These are phyloP conservation scores for Diachrysia chrysitis DNA, from an alignment of 2,888 invertebrate genomes.

Conservation along the genomic window DNA sequence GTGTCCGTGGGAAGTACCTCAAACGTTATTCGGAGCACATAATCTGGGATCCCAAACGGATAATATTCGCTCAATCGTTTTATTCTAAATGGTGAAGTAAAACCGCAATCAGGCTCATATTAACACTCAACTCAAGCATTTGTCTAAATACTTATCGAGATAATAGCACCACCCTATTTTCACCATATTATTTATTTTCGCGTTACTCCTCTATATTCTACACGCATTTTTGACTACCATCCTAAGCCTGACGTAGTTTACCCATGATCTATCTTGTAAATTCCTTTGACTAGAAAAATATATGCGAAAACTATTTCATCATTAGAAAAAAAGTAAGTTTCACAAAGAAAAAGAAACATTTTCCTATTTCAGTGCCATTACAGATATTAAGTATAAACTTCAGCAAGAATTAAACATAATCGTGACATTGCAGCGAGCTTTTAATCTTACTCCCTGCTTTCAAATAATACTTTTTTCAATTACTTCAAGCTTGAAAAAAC, in stretches of 20 bases:
- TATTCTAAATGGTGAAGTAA: constrained; percentile 49
- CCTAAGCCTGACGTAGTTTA: constrained; percentile 28
- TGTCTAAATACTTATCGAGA: constrained; percentile 49
- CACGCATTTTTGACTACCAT: constrained; percentile 29
- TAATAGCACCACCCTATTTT: constrained; percentile 22
- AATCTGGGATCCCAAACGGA: constrained; percentile 54
- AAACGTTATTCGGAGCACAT: constrained; percentile 53
- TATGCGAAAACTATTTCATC: constrained; percentile 30
- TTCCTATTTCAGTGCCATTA: not conserved
- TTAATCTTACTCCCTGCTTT: constrained; percentile 25
- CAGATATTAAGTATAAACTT: not conserved
- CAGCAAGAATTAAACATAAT: no score
- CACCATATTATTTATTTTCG: not conserved
- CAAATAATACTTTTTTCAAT: constrained; percentile 26
- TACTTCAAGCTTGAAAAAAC: constrained; percentile 21
- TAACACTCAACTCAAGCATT: constrained; percentile 46
- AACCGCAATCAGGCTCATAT: constrained; percentile 49
- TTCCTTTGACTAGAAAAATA: constrained; percentile 26
- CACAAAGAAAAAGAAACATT: not conserved
- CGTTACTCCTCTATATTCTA: no score
- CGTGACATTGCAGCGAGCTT: constrained; percentile 15
- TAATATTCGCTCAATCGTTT: constrained; percentile 54
- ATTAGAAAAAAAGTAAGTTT: not conserved
- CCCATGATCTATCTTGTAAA: constrained; percentile 28
- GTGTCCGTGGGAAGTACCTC: constrained; percentile 22